These are phyloP conservation scores for Progne subis DNA, from an alignment of 2,113 vertebrate genomes.

Conservation along the genomic window DNA sequence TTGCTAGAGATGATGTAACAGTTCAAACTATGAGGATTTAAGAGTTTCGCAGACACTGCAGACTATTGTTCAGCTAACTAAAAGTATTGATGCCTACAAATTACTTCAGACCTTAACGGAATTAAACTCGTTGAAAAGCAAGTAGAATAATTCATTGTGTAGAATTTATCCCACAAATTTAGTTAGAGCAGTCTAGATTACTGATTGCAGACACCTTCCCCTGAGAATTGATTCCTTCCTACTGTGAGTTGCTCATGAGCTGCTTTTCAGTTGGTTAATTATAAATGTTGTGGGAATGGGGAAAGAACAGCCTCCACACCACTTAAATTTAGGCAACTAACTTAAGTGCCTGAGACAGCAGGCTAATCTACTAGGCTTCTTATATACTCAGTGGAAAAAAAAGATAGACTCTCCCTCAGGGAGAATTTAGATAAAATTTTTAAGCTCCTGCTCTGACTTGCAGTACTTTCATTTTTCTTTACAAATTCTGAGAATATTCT, in stretches of 20 bases:
- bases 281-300: slow-evolving; percentile 20
- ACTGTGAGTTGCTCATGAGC: slow-evolving; percentile 33
- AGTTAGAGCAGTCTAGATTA: slow-evolving; percentile 12
- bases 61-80: neutral
- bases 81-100: neutral
- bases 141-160: slow-evolving; percentile 41
- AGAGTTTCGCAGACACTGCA: neutral
- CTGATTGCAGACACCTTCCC: slow-evolving; percentile 23
- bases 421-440: slow-evolving; percentile 9
- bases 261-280: slow-evolving; percentile 38
- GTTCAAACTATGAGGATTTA: neutral
- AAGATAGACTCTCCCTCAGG: neutral
- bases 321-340: slow-evolving; percentile 19
- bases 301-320: neutral
- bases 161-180: slow-evolving; percentile 42
- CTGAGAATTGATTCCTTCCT: slow-evolving; percentile 36
- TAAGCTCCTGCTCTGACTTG: neutral
- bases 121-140: neutral
- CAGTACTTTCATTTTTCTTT: neutral
- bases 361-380: slow-evolving; percentile 21
- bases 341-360: slow-evolving; percentile 36
- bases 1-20: neutral
- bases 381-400: neutral
- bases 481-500: neutral
- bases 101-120: slow-evolving; percentile 20